phyloP scores from a whole-genome alignment of 2,888 invertebrate species.

The Drosophila recens region DNA sequence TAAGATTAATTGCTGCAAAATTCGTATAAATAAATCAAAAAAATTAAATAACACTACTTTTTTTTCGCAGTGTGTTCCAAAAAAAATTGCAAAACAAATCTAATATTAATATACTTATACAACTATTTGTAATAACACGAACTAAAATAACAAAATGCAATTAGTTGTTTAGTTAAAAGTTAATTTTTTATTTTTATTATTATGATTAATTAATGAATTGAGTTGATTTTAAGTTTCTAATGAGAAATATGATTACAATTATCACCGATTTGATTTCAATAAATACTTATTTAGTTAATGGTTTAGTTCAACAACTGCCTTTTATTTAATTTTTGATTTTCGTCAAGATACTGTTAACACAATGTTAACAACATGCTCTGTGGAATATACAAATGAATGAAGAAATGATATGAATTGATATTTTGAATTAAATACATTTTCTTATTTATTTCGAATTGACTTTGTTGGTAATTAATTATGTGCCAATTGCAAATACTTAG shows the following conservation, averaged over 20 bases:
- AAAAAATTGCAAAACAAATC: not conserved
- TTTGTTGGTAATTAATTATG: constrained; percentile 67
- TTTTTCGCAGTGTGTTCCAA: not conserved
- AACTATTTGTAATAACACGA: constrained; percentile 24
- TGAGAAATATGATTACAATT: constrained; percentile 27
- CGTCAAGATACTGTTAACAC: constrained; percentile 25
- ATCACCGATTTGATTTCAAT: constrained; percentile 63
- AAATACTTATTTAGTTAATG: constrained; percentile 70
- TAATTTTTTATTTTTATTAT: constrained; percentile 20
- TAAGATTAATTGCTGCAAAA: constrained; percentile 20
- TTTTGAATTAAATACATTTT: constrained; percentile 9
- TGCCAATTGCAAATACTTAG: constrained; percentile 68
- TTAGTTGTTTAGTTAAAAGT: constrained; percentile 43
- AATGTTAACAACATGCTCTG: constrained; percentile 19
- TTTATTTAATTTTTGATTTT: constrained; percentile 22
- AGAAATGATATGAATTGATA: constrained; percentile 20
- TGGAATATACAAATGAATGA: constrained; percentile 12
- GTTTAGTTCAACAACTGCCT: constrained; percentile 65
- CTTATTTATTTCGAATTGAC: constrained; percentile 33
- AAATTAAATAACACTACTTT: not conserved
- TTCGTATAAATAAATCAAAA: constrained; percentile 1
- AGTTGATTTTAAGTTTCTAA: constrained; percentile 8
- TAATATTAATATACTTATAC: constrained; percentile 1
- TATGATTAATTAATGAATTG: constrained; percentile 16
- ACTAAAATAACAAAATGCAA: constrained; percentile 47